These are phyloP conservation scores for Sitobion miscanthi DNA, from an alignment of 1,140 invertebrate species.

Conservation along the genomic window DNA sequence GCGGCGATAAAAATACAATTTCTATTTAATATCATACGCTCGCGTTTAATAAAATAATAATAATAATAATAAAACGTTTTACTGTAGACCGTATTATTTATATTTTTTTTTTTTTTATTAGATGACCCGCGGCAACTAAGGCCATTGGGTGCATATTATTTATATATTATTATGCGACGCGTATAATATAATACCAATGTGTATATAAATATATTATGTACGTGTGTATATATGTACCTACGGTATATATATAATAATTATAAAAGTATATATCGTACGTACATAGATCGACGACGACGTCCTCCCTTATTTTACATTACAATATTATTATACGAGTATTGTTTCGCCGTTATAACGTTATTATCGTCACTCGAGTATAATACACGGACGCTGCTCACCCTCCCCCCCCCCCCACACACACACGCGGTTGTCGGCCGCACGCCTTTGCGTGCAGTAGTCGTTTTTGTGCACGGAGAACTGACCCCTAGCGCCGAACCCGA, in stretches of 20 bases:
- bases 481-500: not conserved
- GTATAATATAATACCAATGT: not conserved
- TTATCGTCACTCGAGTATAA: not conserved
- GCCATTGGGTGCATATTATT: no score
- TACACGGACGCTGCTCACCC: not conserved
- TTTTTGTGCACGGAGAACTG: not conserved
- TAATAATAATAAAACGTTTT: not conserved
- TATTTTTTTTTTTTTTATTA: no score
- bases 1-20: slow-evolving; percentile 23
- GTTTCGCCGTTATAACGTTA: not conserved
- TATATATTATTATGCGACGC: not conserved
- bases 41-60: not conserved
- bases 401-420: no score
- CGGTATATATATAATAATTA: no score
- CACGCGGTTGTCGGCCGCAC: no score
- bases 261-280: no score
- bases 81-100: not conserved
- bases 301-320: not conserved
- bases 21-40: not conserved
- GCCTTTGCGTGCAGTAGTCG: not conserved
- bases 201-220: not conserved
- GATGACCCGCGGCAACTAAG: no score
- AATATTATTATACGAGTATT: not conserved
- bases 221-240: no score
- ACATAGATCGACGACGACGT: not conserved